These are phyloP conservation scores for Spodoptera picta DNA, from an alignment of 2,888 invertebrate genomes.

Conservation along the genomic window DNA sequence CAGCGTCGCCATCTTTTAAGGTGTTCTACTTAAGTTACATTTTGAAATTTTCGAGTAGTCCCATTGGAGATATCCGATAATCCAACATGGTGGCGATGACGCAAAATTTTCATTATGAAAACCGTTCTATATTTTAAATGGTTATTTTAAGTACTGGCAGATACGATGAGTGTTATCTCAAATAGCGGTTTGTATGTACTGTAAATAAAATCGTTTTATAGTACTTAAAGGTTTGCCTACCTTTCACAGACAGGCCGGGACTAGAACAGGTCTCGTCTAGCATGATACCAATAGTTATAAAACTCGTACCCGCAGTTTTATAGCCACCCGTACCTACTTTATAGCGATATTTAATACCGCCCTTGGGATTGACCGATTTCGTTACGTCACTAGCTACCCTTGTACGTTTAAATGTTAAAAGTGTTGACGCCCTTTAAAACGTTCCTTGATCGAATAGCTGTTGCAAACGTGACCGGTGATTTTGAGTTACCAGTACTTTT, in stretches of 20 bases:
- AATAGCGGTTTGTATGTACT: background rate
- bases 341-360: conserved; percentile 52
- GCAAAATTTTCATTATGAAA: no score
- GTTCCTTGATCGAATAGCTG: no score
- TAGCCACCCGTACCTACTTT: conserved; percentile 39
- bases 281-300: conserved; percentile 32
- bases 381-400: conserved; percentile 37
- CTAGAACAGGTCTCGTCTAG: conserved; percentile 15
- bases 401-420: conserved; percentile 38
- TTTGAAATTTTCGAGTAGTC: conserved; percentile 17
- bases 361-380: conserved; percentile 52
- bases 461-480: background rate
- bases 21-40: conserved; percentile 5
- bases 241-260: background rate
- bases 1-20: no score
- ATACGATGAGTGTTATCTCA: background rate
- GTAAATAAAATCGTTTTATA: no score
- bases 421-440: conserved; percentile 14
- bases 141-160: no score
- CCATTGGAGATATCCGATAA: conserved; percentile 23
- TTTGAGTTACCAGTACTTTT: no score
- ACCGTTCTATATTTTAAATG: no score
- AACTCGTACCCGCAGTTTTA: conserved; percentile 45
- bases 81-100: background rate
- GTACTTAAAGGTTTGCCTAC: background rate